Conservation (phyloP, 2,888 invertebrate genomes). For the Euspilapteryx auroguttella region DNA sequence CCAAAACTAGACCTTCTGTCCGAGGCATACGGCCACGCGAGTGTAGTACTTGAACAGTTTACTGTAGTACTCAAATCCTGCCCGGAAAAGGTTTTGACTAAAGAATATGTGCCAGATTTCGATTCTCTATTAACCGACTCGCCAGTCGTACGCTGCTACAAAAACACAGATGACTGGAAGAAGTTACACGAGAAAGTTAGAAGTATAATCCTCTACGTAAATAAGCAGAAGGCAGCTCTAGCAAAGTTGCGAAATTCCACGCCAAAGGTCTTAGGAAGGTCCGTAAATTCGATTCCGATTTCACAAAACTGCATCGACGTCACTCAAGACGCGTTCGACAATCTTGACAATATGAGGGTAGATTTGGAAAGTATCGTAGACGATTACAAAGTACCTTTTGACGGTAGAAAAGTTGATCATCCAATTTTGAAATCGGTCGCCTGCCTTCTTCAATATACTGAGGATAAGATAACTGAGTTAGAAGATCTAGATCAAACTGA, state of each 20-base stretch:
- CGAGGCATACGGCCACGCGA: constrained; percentile 46
- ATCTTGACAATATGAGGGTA: constrained; percentile 20
- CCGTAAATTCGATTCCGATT: constrained; percentile 14
- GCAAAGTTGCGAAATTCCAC: constrained; percentile 22
- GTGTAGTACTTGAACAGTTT: constrained; percentile 69
- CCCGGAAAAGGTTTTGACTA: constrained; percentile 22
- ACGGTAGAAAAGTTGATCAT: constrained; percentile 18
- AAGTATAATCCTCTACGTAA: constrained; percentile 21
- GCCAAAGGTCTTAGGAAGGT: constrained; percentile 25
- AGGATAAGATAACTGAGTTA: constrained; percentile 17
- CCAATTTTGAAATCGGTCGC: constrained; percentile 28
- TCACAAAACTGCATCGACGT: constrained; percentile 37
- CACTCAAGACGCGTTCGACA: constrained; percentile 21
- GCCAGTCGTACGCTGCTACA: constrained; percentile 31
- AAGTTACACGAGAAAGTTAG: constrained; percentile 27
- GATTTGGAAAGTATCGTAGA: constrained; percentile 22
- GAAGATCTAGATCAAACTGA: constrained; percentile 16
- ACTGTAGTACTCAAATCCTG: constrained; percentile 63
- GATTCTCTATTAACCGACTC: constrained; percentile 34
- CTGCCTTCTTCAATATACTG: constrained; percentile 22
- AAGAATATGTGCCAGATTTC: constrained; percentile 28
- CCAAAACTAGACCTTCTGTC: constrained; percentile 35
- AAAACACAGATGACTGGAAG: constrained; percentile 38
- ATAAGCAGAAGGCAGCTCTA: constrained; percentile 34
- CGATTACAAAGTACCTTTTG: constrained; percentile 26